Evolutionary conservation across 2,797 vertebrate genomes (phyloP), one percentile per base, ranked within the genome.

Genomic region (Perodicticus potto): DNA sequence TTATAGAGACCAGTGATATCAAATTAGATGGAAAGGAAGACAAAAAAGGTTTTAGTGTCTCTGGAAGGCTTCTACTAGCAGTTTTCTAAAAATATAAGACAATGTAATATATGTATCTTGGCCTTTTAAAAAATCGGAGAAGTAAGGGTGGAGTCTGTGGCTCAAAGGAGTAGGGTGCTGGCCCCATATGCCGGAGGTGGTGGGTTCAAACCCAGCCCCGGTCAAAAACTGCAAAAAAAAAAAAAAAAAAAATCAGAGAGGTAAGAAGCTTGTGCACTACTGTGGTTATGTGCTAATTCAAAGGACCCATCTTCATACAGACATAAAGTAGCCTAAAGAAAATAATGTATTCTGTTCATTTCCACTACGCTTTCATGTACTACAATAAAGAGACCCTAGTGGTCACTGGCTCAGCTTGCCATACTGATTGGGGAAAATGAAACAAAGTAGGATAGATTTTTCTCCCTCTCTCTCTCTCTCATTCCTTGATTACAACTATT

Each of bases 1-100:
- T 98, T 98, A 98, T 98, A 98, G 97, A 96, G 95, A 10, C 2
- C 76, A 86, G 96, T 89, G 97, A 93, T 89, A 98, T 89, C 95
- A 97, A 98, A 98, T 97, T 97, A 95, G 94, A 97, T 85, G 97
- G 67, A 93, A 98, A 93, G 95, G 45, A 94, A 49, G 70, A 94
- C 86, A 97, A 81, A 90, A 91, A 93, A 96, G 92, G 88, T 95
- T n/a, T 95, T 90, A 88, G 89, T 92, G 96, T 98, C 96, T 97
- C 94, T 96, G 96, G 87, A 93, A 92, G 86, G 29, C 83, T 53
- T 82, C 95, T 84, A 93, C 91, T 49, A 74, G 34, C 91, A 87
- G 69, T 59, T 96, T 72, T 92, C 91, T 94, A 94, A 97, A 97
- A 97, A 92, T 80, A 83, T 3, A 86, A 84, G 84, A 93, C 91